Evolutionary conservation across 1,140 invertebrate genomes (phyloP).

Genomic region (Xylocopa sonorina): DNA sequence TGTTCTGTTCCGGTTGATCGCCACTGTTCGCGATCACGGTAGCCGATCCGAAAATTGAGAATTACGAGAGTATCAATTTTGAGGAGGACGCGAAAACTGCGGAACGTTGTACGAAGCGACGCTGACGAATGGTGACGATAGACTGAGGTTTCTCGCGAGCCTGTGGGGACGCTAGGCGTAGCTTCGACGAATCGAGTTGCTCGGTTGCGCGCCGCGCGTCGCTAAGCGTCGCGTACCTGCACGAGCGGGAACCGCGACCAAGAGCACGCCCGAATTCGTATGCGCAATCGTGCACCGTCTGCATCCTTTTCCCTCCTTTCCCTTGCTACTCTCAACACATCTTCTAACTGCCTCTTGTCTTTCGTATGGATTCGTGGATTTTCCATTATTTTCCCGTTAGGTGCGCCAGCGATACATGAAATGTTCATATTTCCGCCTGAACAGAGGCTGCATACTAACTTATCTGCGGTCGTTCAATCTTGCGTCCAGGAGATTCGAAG

Average conservation of each 20-base stretch:
- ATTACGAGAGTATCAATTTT: neutral
- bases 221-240: no score
- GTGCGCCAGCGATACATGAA: no score
- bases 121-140: slow-evolving; percentile 51
- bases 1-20: no score
- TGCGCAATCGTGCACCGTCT: slow-evolving; percentile 1
- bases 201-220: slow-evolving; percentile 16
- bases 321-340: neutral
- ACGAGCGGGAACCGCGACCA: neutral
- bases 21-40: no score
- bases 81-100: neutral
- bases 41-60: no score
- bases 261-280: neutral
- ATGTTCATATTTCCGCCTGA: no score
- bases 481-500: no score
- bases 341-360: no score
- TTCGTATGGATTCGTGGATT: no score
- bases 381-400: neutral
- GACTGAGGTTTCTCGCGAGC: slow-evolving; percentile 59
- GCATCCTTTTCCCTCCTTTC: neutral
- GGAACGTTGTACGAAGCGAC: slow-evolving; percentile 23
- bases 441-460: no score
- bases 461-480: no score
- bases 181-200: slow-evolving; percentile 43
- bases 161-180: slow-evolving; percentile 42